A percentile compares a stretch with the other conserved stretches of the same genome.
Conservation (phyloP, 2,888 invertebrate species). For the Scrobipalpa costella region DNA sequence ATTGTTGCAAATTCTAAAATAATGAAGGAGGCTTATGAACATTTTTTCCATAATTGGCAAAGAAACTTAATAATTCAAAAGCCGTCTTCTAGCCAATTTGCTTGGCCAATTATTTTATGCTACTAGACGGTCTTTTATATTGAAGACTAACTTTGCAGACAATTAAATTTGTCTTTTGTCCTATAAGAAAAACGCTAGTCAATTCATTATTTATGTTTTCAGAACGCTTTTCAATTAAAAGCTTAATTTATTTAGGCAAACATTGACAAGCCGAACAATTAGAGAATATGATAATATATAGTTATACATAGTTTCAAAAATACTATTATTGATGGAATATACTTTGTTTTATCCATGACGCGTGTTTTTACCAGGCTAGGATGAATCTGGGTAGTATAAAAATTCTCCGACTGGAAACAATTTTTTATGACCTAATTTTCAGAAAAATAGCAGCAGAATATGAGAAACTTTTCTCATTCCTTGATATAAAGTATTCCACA, state of each 20-base stretch:
- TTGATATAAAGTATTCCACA: conserved; percentile 8
- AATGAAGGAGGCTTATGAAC: not conserved
- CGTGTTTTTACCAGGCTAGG: too few species aligned
- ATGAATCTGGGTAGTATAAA: too few species aligned
- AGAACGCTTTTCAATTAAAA: conserved; percentile 6
- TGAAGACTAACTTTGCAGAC: not conserved
- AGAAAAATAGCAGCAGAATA: too few species aligned
- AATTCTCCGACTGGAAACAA: too few species aligned
- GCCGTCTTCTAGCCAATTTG: not conserved
- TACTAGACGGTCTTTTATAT: not conserved
- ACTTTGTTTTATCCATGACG: too few species aligned
- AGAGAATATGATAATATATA: not conserved
- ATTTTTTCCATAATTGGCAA: not conserved
- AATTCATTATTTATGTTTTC: not conserved
- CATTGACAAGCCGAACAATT: not conserved
- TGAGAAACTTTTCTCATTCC: not conserved
- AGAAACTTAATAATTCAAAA: not conserved
- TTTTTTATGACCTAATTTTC: too few species aligned
- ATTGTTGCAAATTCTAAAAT: too few species aligned
- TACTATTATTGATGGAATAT: not conserved
- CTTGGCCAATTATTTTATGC: not conserved
- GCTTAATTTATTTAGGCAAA: not conserved
- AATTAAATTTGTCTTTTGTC: conserved; percentile 12
- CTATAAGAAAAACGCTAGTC: not conserved
- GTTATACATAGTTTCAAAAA: not conserved